Conservation (phyloP, 2,113 vertebrate genomes). For the Agelaius phoeniceus region DNA sequence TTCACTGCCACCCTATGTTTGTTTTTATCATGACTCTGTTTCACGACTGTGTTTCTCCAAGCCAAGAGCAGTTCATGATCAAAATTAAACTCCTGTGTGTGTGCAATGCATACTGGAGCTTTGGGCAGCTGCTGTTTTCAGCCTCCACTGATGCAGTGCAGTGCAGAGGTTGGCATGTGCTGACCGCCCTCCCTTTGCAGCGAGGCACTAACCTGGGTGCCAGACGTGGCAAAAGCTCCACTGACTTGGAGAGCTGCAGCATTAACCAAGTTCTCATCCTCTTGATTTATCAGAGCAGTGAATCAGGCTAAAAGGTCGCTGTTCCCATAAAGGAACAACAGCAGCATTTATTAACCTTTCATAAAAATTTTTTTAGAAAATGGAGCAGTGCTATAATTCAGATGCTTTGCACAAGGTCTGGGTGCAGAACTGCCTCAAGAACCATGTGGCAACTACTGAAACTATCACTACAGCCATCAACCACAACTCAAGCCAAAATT, state of each 20-base stretch:
- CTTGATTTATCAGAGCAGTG: not conserved
- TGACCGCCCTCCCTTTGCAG: not conserved
- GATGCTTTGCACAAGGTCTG: not conserved
- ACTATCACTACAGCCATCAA: not conserved
- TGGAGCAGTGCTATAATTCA: not conserved
- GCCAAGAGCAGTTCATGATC: not conserved
- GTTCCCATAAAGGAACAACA: not conserved
- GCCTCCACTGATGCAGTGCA: not conserved
- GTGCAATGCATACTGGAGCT: not conserved
- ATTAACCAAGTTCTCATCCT: not conserved
- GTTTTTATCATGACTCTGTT: not conserved
- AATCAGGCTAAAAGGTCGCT: not conserved
- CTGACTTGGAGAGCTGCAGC: not conserved
- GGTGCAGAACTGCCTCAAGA: not conserved
- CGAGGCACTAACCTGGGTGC: not conserved
- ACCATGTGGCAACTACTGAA: not conserved
- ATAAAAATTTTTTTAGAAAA: not conserved
- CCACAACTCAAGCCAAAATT: not conserved
- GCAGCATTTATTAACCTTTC: not conserved
- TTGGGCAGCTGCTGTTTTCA: not conserved
- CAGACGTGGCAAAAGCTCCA: not conserved
- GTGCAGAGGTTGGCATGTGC: accelerated
- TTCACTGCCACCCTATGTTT: not conserved
- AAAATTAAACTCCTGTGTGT: not conserved
- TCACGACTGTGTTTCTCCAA: not conserved